Evolutionary conservation across 2,888 invertebrate genomes (phyloP).

Genomic region (Catocala fraxini): DNA sequence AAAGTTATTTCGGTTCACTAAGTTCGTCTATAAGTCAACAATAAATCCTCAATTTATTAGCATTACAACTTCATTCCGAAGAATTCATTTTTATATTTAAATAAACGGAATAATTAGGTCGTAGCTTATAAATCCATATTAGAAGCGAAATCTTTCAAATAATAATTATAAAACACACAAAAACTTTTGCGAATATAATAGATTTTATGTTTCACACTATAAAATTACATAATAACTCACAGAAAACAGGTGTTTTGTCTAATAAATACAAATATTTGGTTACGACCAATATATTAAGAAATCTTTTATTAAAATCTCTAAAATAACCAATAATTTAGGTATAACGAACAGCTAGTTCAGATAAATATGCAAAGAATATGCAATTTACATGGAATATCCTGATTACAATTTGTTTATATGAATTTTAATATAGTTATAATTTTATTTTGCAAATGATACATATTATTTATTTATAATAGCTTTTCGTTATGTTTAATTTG

Average conservation of each 20-base stretch:
- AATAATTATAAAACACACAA: slow-evolving; percentile 22
- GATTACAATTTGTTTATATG: slow-evolving; percentile 35
- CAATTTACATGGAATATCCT: slow-evolving; percentile 41
- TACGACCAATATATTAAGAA: slow-evolving; percentile 21
- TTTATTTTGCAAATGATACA: slow-evolving; percentile 29
- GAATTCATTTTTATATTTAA: slow-evolving; percentile 7
- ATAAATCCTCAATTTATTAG: slow-evolving; percentile 5
- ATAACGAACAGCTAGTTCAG: slow-evolving; percentile 24
- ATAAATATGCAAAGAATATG: slow-evolving; percentile 43
- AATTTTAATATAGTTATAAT: slow-evolving; percentile 28
- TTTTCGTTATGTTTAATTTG: slow-evolving; percentile 1
- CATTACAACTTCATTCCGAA: slow-evolving; percentile 11
- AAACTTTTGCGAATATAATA: slow-evolving; percentile 22
- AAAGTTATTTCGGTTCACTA: not conserved
- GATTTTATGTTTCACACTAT: slow-evolving; percentile 35
- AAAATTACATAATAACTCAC: slow-evolving; percentile 30
- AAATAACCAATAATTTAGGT: slow-evolving; percentile 31
- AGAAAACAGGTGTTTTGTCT: slow-evolving; percentile 26
- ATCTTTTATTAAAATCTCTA: slow-evolving; percentile 14
- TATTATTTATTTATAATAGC: slow-evolving; percentile 25
- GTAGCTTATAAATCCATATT: slow-evolving; percentile 4
- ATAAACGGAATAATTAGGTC: slow-evolving; percentile 6
- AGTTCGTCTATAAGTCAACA: not conserved
- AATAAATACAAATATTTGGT: slow-evolving; percentile 34
- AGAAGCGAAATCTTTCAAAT: slow-evolving; percentile 14